Percentiles rank a stretch among this genome's conserved stretches.
These are phyloP conservation scores for Drosophila ezoana DNA, from an alignment of 2,888 invertebrate species.

Conservation along the genomic window DNA sequence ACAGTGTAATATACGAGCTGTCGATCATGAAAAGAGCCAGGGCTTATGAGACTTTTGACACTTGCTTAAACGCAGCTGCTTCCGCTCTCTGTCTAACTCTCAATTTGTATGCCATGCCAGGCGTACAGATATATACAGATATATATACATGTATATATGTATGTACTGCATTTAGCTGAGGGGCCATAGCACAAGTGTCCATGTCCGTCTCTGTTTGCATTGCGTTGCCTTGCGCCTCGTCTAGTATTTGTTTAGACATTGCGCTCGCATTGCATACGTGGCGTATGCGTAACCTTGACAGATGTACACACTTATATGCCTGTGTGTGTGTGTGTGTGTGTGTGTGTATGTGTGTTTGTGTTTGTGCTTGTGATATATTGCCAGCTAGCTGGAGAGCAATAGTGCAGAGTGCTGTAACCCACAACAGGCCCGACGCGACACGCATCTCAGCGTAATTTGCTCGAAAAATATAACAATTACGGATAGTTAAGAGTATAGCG, in stretches of 20 bases:
- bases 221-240: conserved; percentile 69
- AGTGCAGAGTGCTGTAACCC: conserved; percentile 39
- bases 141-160: conserved; percentile 3
- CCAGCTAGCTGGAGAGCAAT: conserved; percentile 44
- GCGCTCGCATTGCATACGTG: conserved; percentile 72
- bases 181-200: conserved; percentile 71
- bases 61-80: conserved; percentile 39
- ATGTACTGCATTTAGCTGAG: conserved; percentile 25
- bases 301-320: conserved; percentile 32
- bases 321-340: conserved; percentile 8
- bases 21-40: conserved; percentile 43
- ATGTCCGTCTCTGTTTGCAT: conserved; percentile 72
- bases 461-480: conserved; percentile 68
- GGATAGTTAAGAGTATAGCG: conserved; percentile 66
- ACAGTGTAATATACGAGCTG: conserved; percentile 20
- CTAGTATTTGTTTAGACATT: conserved; percentile 74
- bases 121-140: conserved; percentile 2
- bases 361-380: conserved; percentile 47
- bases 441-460: conserved; percentile 66
- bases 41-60: conserved; percentile 61
- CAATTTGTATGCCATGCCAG: conserved; percentile 44
- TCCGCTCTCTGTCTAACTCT: conserved; percentile 25
- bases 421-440: conserved; percentile 39
- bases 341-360: neutral
- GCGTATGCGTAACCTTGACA: conserved; percentile 80